phyloP scores from a whole-genome alignment of 2,113 vertebrate genomes.

The Scortum barcoo region DNA sequence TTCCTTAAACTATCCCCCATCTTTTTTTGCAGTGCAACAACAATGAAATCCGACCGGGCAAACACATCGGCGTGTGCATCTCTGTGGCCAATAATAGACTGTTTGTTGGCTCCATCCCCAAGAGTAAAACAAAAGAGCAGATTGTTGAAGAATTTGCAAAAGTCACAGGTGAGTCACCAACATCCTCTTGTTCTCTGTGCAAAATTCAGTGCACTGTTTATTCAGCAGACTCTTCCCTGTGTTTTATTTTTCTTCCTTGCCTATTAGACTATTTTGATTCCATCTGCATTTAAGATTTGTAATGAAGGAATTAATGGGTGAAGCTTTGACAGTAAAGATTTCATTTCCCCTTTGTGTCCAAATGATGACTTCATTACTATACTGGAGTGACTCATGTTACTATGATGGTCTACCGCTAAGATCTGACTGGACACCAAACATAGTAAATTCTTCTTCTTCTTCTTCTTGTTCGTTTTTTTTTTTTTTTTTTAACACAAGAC shows the following conservation, averaged over 20 bases:
- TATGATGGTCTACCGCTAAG: conserved; percentile 80
- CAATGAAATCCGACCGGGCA: conserved; percentile 99
- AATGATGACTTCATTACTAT: conserved; percentile 67
- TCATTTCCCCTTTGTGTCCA: conserved; percentile 51
- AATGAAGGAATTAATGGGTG: not conserved
- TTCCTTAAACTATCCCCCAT: conserved; percentile 14
- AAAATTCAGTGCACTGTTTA: not conserved
- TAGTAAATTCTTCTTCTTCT: no score
- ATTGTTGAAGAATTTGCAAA: conserved; percentile 99
- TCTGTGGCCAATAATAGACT: conserved; percentile 99
- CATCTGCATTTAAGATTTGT: not conserved
- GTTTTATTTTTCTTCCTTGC: not conserved
- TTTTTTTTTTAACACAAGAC: not conserved
- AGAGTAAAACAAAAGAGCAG: conserved; percentile 99
- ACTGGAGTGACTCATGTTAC: conserved; percentile 72
- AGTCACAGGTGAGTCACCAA: conserved; percentile 92
- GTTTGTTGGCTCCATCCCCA: conserved; percentile 99
- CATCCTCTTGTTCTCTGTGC: not conserved
- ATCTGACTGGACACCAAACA: conserved; percentile 69
- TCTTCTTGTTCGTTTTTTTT: no score
- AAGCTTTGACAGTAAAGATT: not conserved
- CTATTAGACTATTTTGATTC: not conserved
- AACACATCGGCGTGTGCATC: conserved; percentile 99
- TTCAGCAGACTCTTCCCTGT: not conserved
- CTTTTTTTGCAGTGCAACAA: conserved; percentile 93